Conservation (phyloP, 2,888 invertebrate species). For the Tetragnatha montana region DNA sequence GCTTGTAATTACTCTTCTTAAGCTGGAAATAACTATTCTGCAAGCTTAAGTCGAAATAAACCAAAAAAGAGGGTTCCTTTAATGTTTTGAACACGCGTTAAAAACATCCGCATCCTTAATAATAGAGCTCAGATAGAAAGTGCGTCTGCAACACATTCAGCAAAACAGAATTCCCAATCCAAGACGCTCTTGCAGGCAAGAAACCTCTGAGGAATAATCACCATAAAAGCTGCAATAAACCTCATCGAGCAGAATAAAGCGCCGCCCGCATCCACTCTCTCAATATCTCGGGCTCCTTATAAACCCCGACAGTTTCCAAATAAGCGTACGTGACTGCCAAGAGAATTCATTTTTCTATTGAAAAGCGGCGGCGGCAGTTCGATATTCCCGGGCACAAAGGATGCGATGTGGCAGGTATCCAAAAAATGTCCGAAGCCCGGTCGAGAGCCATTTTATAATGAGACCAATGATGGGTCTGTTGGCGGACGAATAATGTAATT, state of each 20-base stretch:
- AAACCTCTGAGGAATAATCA: too few relatives aligned
- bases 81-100: too few relatives aligned
- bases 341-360: not conserved
- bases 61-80: too few relatives aligned
- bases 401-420: not conserved
- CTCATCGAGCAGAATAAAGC: not conserved
- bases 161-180: too few relatives aligned
- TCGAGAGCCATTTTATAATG: not conserved
- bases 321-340: not conserved
- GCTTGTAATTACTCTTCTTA: too few relatives aligned
- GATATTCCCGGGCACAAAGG: not conserved
- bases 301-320: not conserved
- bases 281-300: not conserved
- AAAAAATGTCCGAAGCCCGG: not conserved
- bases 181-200: too few relatives aligned
- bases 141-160: too few relatives aligned
- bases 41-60: too few relatives aligned
- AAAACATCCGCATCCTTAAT: too few relatives aligned
- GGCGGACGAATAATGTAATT: not conserved
- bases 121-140: too few relatives aligned
- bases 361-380: not conserved
- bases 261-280: not conserved
- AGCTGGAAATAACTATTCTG: too few relatives aligned
- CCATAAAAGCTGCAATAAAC: not conserved
- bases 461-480: not conserved